Conservation (phyloP, 30 jellyfish, hydroid and myxozoan genomes). For the Sanderia malayensis region DNA sequence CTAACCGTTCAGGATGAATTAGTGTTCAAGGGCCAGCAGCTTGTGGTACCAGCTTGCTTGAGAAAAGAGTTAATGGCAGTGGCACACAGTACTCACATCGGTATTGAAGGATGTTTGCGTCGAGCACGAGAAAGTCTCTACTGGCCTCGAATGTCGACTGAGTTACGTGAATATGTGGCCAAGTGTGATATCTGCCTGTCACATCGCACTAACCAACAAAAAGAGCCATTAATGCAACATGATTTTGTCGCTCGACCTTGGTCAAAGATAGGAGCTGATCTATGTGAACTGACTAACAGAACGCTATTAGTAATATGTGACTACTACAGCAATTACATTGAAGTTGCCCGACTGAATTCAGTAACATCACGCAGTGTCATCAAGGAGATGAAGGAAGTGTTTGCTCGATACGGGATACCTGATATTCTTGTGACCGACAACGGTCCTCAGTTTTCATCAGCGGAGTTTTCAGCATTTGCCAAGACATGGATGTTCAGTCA, state of each 20-base stretch:
- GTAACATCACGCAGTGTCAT: slow-evolving; percentile 13
- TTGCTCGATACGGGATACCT: slow-evolving; percentile 22
- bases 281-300: slow-evolving; percentile 9
- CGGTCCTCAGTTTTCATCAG: slow-evolving; percentile 16
- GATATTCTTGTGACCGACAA: slow-evolving; percentile 16
- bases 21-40: slow-evolving; percentile 28
- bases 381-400: slow-evolving; percentile 17
- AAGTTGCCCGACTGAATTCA: slow-evolving; percentile 16
- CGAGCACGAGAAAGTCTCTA: slow-evolving; percentile 18
- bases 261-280: slow-evolving; percentile 25
- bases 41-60: slow-evolving; percentile 23
- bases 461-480: slow-evolving; percentile 7
- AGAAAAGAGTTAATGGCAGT: slow-evolving; percentile 9
- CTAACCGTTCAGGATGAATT: slow-evolving; percentile 17
- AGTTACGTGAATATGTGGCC: slow-evolving; percentile 19
- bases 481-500: slow-evolving; percentile 14
- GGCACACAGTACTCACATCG: slow-evolving; percentile 23
- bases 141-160: slow-evolving; percentile 21
- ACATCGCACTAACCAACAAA: slow-evolving; percentile 9
- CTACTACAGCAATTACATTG: slow-evolving; percentile 17
- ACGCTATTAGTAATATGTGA: slow-evolving; percentile 13
- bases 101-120: slow-evolving; percentile 14
- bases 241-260: slow-evolving; percentile 21
- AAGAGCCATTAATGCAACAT: slow-evolving; percentile 18
- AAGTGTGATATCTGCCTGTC: slow-evolving; percentile 26